Evolutionary conservation across 2,113 vertebrate species (phyloP).

Genomic region (Sterna hirundo): DNA sequence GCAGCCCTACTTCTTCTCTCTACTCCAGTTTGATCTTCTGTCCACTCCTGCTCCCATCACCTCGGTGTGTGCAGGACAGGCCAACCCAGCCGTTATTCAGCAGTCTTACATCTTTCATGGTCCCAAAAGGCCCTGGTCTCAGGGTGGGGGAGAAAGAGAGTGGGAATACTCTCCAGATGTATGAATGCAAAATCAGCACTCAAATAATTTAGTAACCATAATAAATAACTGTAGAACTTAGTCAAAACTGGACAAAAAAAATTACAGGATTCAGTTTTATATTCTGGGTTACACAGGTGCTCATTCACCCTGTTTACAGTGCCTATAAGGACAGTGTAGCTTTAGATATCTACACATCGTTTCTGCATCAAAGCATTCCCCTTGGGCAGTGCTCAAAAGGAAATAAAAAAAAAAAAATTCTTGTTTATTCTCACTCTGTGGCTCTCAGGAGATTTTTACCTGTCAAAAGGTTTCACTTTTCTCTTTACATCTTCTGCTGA

Average conservation of each 20-base stretch:
- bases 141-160: neutral
- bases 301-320: neutral
- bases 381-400: neutral
- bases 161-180: neutral
- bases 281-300: neutral
- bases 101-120: neutral
- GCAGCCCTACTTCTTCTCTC: neutral
- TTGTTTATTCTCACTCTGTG: slow-evolving; percentile 21
- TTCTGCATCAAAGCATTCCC: slow-evolving; percentile 39
- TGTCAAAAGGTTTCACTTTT: slow-evolving; percentile 20
- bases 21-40: neutral
- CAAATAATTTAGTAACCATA: neutral
- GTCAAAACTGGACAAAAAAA: neutral
- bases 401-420: neutral
- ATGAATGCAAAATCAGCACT: neutral
- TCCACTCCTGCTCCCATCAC: neutral
- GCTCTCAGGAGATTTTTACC: neutral
- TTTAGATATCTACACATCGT: slow-evolving; percentile 9
- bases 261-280: neutral
- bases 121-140: neutral
- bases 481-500: slow-evolving; percentile 10
- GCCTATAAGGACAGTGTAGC: neutral
- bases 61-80: neutral
- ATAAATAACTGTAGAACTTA: neutral
- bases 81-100: neutral